These are phyloP conservation scores for Psophia crepitans DNA, from an alignment of 2,113 vertebrate species.

Conservation along the genomic window DNA sequence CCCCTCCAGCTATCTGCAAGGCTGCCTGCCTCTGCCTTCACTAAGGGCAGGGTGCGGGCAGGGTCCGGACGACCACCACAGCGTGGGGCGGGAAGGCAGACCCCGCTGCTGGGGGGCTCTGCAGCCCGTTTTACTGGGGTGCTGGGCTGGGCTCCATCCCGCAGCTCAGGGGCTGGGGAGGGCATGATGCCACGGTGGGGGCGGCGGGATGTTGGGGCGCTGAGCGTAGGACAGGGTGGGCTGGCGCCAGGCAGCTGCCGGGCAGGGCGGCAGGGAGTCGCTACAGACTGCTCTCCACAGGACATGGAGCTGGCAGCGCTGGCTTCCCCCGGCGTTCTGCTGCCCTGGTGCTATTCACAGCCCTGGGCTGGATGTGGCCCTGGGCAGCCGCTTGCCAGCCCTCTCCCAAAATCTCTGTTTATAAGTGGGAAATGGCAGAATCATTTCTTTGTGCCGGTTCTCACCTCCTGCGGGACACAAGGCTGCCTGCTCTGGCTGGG, in stretches of 20 bases:
- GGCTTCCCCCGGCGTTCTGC: fast-evolving
- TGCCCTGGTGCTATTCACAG: not conserved
- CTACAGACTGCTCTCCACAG: not conserved
- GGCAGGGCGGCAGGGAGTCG: not conserved
- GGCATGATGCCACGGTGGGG: fast-evolving
- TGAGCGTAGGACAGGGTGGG: fast-evolving
- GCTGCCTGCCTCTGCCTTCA: not conserved
- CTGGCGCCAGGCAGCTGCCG: not conserved
- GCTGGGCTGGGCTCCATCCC: not conserved
- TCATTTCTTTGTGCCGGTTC: not conserved
- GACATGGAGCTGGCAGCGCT: fast-evolving
- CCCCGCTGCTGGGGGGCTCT: not conserved
- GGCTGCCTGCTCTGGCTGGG: not conserved
- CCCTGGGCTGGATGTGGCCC: not conserved
- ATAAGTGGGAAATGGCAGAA: fast-evolving
- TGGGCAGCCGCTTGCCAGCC: fast-evolving
- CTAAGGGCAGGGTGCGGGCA: not conserved
- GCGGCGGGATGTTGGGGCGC: fast-evolving
- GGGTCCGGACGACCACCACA: not conserved
- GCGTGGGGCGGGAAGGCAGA: not conserved
- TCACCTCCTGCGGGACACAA: not conserved
- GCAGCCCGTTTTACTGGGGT: fast-evolving
- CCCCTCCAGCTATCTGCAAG: not conserved
- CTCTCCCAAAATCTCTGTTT: not conserved
- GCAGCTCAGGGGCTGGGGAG: fast-evolving